Evolutionary conservation across 2,888 invertebrate species (phyloP).

Genomic region (Yponomeuta sedellus): DNA sequence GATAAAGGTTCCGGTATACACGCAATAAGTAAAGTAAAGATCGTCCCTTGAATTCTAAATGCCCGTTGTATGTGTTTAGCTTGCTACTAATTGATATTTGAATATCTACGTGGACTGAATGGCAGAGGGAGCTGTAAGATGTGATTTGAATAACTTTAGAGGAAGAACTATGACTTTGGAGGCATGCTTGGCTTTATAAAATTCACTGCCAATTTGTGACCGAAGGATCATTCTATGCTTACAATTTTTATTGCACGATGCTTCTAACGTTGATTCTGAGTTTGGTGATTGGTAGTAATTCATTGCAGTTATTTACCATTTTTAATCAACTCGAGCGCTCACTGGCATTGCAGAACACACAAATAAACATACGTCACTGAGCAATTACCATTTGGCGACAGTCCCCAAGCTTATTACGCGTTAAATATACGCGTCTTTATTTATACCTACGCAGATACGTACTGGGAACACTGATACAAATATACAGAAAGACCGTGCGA

Average conservation of each 20-base stretch:
- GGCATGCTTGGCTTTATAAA: neutral
- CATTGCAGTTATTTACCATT: neutral
- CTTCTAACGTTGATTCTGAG: too few species aligned
- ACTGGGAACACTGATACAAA: neutral
- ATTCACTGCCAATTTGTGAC: neutral
- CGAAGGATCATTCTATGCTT: neutral
- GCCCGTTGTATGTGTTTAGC: slow-evolving; percentile 26
- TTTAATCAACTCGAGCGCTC: neutral
- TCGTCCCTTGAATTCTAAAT: neutral
- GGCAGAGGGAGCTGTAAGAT: slow-evolving; percentile 15
- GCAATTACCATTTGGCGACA: slow-evolving; percentile 14
- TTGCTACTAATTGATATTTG: slow-evolving; percentile 57
- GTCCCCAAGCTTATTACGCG: slow-evolving; percentile 29
- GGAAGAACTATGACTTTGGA: neutral
- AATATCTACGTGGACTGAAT: slow-evolving; percentile 46
- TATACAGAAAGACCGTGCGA: neutral
- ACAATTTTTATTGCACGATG: too few species aligned
- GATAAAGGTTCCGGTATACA: slow-evolving; percentile 5
- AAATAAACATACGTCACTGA: slow-evolving; percentile 5
- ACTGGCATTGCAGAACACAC: neutral
- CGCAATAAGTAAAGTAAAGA: slow-evolving; percentile 2
- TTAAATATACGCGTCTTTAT: slow-evolving; percentile 49
- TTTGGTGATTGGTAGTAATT: neutral
- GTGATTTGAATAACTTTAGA: neutral
- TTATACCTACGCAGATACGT: slow-evolving; percentile 23